Evolutionary conservation across 2,113 vertebrate genomes (phyloP), one percentile per base, ranked within the genome.

Genomic region (Phodopus roborovskii): DNA sequence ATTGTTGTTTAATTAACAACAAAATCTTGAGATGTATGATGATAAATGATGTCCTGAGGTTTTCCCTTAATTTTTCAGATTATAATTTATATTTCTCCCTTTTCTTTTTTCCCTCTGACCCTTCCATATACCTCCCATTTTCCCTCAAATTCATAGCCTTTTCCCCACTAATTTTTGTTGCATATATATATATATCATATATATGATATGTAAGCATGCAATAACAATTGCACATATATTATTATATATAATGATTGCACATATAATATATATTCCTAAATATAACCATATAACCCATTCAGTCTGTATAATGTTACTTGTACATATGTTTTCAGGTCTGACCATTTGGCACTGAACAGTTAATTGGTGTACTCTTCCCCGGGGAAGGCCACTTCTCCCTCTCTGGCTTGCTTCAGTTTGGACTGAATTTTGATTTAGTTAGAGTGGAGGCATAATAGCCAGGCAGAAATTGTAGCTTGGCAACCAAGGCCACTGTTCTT

Each of bases 381-480:
- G 58, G 24, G 24, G 58, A 62, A 42, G 81, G 58, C 81, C 15
- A 64, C 58, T 26, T 42, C n/a, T 39, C 81, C 26, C 15, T 64
- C 58, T 84, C 39, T 8, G 60, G 81, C 81, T 64, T 42, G 60
- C 58, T n/a, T 83, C 24, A 16, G 24, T 83, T 83, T 83, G 58
- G 58, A 84, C 17, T 62, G 58, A 45, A 26, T 90, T 71, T 50
- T 94, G 48, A 50, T 93, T 93, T 91, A 91, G 20, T 8, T 90
- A 50, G 26, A 68, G 30, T 83, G 19, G n/a, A 93, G 68, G n/a
- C 48, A 90, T 39, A 95, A 90, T 19, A 75, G 39, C 26, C 79
- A 87, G 90, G 33, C 16, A 90, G 74, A 90, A 90, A 62, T 90
- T 60, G n/a, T 79, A 84, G 45, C 45, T 71, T 92, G 79, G 33